Conservation (phyloP, 2,888 invertebrate genomes). For the Heteromyza rotundicornis region DNA sequence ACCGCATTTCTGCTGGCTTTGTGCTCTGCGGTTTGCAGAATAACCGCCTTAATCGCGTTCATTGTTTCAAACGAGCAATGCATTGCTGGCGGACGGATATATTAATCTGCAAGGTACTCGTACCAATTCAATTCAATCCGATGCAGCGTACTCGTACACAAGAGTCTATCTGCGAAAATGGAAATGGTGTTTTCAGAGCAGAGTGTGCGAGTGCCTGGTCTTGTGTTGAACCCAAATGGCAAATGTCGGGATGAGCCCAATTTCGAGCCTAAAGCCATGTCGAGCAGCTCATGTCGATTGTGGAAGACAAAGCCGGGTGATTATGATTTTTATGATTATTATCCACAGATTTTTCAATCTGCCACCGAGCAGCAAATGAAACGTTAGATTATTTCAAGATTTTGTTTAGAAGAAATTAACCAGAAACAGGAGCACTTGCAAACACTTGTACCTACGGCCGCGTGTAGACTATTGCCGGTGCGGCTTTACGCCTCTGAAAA, state of each 20-base stretch:
- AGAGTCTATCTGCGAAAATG: not conserved
- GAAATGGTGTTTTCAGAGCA: not conserved
- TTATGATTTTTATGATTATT: conserved; percentile 56
- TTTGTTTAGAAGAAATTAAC: conserved; percentile 28
- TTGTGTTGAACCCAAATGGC: not conserved
- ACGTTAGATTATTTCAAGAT: not conserved
- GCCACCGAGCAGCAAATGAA: too few relatives aligned
- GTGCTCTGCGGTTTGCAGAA: too few relatives aligned
- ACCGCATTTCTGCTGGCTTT: conserved; percentile 50
- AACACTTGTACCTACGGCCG: not conserved
- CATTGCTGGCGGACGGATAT: not conserved
- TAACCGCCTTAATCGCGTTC: conserved; percentile 52
- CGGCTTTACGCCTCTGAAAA: conserved; percentile 40
- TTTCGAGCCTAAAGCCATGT: not conserved
- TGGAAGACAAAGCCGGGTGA: conserved; percentile 35
- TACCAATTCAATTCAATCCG: not conserved
- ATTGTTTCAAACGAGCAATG: conserved; percentile 45
- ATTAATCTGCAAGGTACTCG: not conserved
- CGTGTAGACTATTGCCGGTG: conserved; percentile 6
- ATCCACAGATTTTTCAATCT: conserved; percentile 26
- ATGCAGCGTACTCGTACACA: too few relatives aligned
- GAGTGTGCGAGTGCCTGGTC: too few relatives aligned
- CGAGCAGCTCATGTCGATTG: conserved; percentile 7
- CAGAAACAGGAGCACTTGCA: conserved; percentile 30
- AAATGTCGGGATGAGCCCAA: conserved; percentile 9